phyloP scores from a whole-genome alignment of 2,113 vertebrate species.

The Gavia stellata region DNA sequence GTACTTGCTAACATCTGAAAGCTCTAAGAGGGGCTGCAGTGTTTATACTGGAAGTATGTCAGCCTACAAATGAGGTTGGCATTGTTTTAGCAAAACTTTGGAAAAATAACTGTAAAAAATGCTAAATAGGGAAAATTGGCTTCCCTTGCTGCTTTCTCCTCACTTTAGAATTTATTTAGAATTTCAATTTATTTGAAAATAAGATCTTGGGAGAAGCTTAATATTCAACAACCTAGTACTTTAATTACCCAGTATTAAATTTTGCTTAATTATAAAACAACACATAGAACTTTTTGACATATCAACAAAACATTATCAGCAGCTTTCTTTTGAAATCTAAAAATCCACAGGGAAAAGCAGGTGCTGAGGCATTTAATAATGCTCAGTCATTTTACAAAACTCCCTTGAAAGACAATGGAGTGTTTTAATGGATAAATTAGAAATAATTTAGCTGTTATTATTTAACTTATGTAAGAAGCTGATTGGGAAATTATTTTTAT shows the following conservation, averaged over 20 bases:
- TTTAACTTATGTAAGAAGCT: neutral
- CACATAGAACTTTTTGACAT: neutral
- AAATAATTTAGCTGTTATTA: neutral
- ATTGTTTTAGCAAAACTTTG: neutral
- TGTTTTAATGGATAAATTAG: neutral
- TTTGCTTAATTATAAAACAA: neutral
- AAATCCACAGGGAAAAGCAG: neutral
- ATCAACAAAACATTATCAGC: neutral
- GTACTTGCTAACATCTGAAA: neutral
- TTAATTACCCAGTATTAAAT: neutral
- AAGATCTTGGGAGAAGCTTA: neutral
- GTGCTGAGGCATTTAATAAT: neutral
- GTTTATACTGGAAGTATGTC: neutral
- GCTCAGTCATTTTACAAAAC: neutral
- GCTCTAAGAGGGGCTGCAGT: neutral
- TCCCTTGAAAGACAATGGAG: neutral
- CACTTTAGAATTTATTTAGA: neutral
- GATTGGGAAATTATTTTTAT: neutral
- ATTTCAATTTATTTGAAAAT: neutral
- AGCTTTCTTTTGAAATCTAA: neutral
- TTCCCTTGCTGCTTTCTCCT: neutral
- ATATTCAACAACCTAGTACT: neutral
- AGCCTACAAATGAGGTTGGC: neutral
- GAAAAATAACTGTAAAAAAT: neutral
- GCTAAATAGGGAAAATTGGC: neutral